Evolutionary conservation across 2,888 invertebrate genomes (phyloP), one percentile per base, ranked within the genome.

Genomic region (Netelia inedita): DNA sequence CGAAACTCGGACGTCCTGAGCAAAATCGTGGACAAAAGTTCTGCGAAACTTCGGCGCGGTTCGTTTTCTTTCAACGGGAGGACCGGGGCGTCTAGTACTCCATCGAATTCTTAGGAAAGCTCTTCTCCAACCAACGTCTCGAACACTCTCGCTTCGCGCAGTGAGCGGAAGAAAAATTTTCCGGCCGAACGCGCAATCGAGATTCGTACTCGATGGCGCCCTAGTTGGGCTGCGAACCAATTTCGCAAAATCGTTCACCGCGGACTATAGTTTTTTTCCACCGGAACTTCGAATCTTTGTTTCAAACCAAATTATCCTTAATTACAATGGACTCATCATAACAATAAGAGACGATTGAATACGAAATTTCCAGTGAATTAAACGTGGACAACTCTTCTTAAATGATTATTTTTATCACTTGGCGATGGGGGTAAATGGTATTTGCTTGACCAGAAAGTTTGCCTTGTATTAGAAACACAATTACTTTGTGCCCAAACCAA

Each of bases 91-190:
- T 41, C 50, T 57, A 75, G 71, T 59, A 75, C 69, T 74, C 35
- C 2, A 21, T 23, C 72, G 69, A 16, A 69, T 69, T 59, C 63
- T 43, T 46, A 65, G 55, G 74, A 74, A 73, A 61, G 50, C 74
- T 63, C 74, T 75, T 23, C 59, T 14, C 55, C 61, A 65, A 66
- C 73, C 71, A 78, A 55, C 72, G 74, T 83, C 83, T 82, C 69
- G 74, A 69, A 85, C 78, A 82, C 57, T 76, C 73, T 76, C n/a
- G 55, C 21, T 65, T 59, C 53, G 55, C 59, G 11, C 55, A 46
- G n/a, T 28, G 57, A 84, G 76, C 57, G 72, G 85, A 78, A 71
- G 79, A 87, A 85, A 85, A 79, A 86, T 86, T 87, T 87, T 85
- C 79, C 81, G 79, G 81, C 66, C 68, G 86, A 85, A 79, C 83